phyloP scores from a whole-genome alignment of 2,113 vertebrate genomes.

The Microtus pennsylvanicus region DNA sequence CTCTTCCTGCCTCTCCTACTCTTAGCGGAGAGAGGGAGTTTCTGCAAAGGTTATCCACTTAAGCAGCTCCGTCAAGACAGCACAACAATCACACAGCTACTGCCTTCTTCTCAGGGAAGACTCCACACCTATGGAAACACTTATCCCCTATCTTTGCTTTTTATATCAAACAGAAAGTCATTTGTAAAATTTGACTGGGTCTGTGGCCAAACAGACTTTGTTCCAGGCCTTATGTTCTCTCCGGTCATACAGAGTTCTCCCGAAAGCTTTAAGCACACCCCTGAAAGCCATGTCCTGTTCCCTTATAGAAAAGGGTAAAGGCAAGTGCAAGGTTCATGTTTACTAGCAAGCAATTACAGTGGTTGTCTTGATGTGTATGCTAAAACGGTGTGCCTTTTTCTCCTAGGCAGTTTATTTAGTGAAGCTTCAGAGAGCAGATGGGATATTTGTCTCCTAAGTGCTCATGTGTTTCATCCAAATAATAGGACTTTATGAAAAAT shows the following conservation, averaged over 20 bases:
- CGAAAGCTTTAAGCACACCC: not conserved
- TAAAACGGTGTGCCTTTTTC: not conserved
- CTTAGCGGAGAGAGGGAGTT: not conserved
- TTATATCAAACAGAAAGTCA: not conserved
- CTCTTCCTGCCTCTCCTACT: not conserved
- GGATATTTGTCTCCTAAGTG: not conserved
- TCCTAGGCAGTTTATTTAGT: not conserved
- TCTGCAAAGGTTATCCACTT: too few relatives aligned
- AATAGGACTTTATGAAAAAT: constrained; percentile 1
- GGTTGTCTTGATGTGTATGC: not conserved
- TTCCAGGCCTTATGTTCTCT: not conserved
- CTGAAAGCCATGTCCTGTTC: not conserved
- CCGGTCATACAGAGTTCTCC: not conserved
- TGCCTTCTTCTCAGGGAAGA: not conserved
- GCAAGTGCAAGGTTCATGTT: not conserved
- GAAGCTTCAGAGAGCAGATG: not conserved
- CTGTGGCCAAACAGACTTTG: not conserved
- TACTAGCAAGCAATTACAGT: not conserved
- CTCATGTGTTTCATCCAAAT: not conserved
- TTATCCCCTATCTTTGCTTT: too few relatives aligned
- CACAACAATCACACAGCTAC: too few relatives aligned
- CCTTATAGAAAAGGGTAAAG: not conserved
- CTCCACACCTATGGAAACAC: not conserved
- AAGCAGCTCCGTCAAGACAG: not conserved
- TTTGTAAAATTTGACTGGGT: not conserved